Conservation (phyloP, 2,797 vertebrate genomes). For the Danio aesculapii region DNA sequence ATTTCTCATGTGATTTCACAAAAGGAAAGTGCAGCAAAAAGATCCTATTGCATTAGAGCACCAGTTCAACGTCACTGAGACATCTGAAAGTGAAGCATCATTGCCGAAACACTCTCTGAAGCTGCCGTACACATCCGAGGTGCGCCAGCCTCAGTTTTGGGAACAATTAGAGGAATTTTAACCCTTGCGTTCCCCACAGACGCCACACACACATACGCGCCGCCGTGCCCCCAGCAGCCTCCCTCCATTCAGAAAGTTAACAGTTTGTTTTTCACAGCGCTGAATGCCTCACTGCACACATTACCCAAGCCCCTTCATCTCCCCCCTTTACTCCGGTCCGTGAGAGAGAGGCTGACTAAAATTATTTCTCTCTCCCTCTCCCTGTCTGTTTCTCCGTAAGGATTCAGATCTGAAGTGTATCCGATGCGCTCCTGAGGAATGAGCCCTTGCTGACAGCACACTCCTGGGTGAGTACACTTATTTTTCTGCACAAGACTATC, state of each 20-base stretch:
- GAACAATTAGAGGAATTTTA: conserved; percentile 37
- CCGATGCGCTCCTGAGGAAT: conserved; percentile 49
- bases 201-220: conserved; percentile 35
- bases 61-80: too few species aligned
- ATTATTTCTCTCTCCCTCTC: conserved; percentile 64
- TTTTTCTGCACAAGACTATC: conserved; percentile 3
- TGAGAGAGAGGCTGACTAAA: conserved; percentile 65
- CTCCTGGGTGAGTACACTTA: conserved; percentile 52
- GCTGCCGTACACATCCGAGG: conserved; percentile 5
- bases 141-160: conserved; percentile 7
- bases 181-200: conserved; percentile 13
- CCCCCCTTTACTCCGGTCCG: conserved; percentile 53
- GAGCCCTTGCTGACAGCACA: conserved; percentile 45
- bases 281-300: conserved; percentile 63
- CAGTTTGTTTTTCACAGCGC: conserved; percentile 73
- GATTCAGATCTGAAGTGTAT: conserved; percentile 44
- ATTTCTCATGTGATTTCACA: too few species aligned
- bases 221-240: conserved; percentile 52
- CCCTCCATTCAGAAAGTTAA: conserved; percentile 67
- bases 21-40: too few species aligned
- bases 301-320: conserved; percentile 55
- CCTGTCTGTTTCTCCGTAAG: conserved; percentile 35
- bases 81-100: background rate
- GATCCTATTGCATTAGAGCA: too few species aligned
- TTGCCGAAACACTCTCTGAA: background rate